Base-by-base conservation (phyloP, 2,113 vertebrate species). In the Gymnocephalus cernua region DNA sequence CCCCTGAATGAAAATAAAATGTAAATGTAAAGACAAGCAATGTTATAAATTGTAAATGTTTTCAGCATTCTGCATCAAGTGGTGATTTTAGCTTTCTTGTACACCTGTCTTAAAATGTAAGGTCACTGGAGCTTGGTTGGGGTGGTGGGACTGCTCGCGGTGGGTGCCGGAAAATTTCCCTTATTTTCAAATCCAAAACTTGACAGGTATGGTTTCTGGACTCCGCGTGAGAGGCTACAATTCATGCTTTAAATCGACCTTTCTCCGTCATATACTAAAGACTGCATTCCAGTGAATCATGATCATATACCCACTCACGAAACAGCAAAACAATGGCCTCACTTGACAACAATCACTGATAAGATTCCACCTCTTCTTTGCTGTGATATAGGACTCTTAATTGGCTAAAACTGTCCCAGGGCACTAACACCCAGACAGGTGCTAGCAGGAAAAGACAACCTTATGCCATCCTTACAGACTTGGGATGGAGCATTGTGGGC, bases 331-430 rank as follows among this genome's bases (percentile, higher is more conserved):
- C 51, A 21, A 18, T 67, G 69, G 58, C 10, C 25, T 51, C 79
- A 61, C 18, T 2, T 81, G 6, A 4, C 41, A 12, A 18, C 29
- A 16, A 69, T 75, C 11, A 14, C 18, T 6, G 64, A 82, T 56
- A 11, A 70, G 10, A 35, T 76, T 1, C 80, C 47, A 8, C 73
- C 80, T 19, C 56, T 63, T 10, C 64, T 81, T 2, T 48, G 25
- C 23, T 77, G 51, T 69, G 82, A 84, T 38, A 44, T 68, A 21
- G 56, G 57, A 1, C 12, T 73, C 4, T 44, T 78, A 14, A 83
- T 78, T 35, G 74, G 74, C 14, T 77, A 77, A 14, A 79, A 63
- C 32, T 79, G 56, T 63, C 38, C 61, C 35, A 63, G 21, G 44
- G 41, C 61, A 6, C 5, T 23, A 44, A 23, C 19, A 63, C 35